Percentiles rank a stretch among this genome's conserved stretches.
phyloP scores from a whole-genome alignment of 2,113 vertebrate genomes.

The Ifrita kowaldi region DNA sequence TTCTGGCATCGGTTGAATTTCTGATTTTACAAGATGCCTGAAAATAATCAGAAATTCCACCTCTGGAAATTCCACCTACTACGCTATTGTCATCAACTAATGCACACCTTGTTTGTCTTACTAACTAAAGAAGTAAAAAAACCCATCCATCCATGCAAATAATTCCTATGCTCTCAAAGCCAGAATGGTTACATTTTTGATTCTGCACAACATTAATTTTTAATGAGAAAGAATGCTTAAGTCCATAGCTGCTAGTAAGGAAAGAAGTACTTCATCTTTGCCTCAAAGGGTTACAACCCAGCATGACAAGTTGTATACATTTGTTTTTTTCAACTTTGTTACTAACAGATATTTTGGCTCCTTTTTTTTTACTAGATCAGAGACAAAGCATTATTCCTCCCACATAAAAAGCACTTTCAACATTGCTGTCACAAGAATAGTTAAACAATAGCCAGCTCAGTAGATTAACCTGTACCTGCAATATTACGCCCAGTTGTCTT shows the following conservation, averaged over 20 bases:
- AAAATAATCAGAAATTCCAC: neutral
- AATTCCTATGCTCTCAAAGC: neutral
- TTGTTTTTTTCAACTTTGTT: neutral
- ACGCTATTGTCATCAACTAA: neutral
- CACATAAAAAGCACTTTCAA: neutral
- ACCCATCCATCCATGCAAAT: neutral
- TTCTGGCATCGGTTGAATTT: neutral
- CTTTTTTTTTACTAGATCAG: neutral
- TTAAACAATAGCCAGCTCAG: neutral
- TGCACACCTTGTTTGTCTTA: neutral
- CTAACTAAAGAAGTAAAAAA: neutral
- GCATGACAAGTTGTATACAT: neutral
- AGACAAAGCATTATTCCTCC: neutral
- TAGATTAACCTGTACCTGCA: neutral
- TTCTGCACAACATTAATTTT: neutral
- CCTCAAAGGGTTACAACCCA: neutral
- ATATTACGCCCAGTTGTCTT: neutral
- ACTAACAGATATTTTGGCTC: neutral
- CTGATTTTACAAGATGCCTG: neutral
- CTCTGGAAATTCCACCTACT: neutral
- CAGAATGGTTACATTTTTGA: neutral
- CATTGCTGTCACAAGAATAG: neutral
- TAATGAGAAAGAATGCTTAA: neutral
- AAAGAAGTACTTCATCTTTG: neutral
- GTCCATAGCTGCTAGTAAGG: neutral